Evolutionary conservation across 2,113 vertebrate species (phyloP), one percentile per base, ranked within the genome.

Genomic region (Carettochelys insculpta): DNA sequence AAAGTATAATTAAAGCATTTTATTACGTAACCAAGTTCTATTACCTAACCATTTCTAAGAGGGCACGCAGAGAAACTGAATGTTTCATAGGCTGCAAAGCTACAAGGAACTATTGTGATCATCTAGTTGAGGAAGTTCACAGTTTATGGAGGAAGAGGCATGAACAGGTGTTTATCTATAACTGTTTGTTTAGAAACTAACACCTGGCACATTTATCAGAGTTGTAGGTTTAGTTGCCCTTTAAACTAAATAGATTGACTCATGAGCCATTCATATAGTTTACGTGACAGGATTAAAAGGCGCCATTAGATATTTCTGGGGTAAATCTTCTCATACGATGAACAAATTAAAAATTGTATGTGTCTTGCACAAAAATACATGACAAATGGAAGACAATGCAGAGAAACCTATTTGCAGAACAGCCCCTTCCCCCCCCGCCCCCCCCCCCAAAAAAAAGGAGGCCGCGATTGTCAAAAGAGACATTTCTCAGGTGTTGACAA

Each of bases 261-360:
- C 92, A 90, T 87, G 93, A 92, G 92, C 88, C 92, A 90, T 92
- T 90, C 95, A 68, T 89, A 92, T 95, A 96, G 96, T 89, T 96
- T 96, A 83, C 87, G 90, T 93, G 87, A 93, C 96, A 95, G 92
- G 88, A 94, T 96, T 95, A 96, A 97, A 94, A 94, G 92, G 92
- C 93, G 96, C 86, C 27, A 86, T 38, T 89, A 94, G 86, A 4
- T 80, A 58, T 77, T 83, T 95, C 88, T 89, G 90, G 54, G 92
- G 71, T 41, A 43, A 91, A 89, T 78, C 93, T 45, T 77, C 87
- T 89, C 82, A 90, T 16, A 52, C 1, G 1, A 78, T 1, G 2
- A 41, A 77, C 88, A 79, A 81, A 65, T 92, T 19, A 91, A 71
- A 80, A 84, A 91, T 8, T 77, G 41, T 85, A 68, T 8, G 2